phyloP scores from a whole-genome alignment of 2,797 vertebrate species.

The Oryzias sinensis region DNA sequence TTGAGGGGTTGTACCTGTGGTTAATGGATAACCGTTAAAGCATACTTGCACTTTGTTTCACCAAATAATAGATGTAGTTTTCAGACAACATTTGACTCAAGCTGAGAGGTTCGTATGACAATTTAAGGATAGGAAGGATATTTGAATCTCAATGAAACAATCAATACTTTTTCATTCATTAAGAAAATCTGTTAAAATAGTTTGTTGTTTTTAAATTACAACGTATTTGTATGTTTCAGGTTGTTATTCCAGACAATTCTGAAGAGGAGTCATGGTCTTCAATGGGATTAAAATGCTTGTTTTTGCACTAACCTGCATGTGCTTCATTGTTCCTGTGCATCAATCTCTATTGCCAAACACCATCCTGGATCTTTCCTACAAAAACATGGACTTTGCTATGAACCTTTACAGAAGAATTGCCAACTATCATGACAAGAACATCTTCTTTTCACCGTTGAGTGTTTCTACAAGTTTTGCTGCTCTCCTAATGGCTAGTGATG shows the following conservation, averaged over 20 bases:
- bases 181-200: too few relatives aligned
- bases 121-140: neutral
- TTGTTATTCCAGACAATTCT: constrained; percentile 43
- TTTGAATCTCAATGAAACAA: too few relatives aligned
- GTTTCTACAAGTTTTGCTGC: constrained; percentile 79
- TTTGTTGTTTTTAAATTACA: neutral
- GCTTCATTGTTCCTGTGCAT: constrained; percentile 33
- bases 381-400: constrained; percentile 87
- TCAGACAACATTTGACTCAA: constrained; percentile 32
- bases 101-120: constrained; percentile 65
- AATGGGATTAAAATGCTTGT: constrained; percentile 66
- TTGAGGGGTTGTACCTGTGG: constrained; percentile 29
- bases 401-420: constrained; percentile 88
- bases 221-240: constrained; percentile 30
- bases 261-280: constrained; percentile 9
- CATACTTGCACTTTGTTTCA: constrained; percentile 83
- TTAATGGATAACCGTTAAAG: constrained; percentile 78
- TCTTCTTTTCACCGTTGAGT: constrained; percentile 88
- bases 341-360: constrained; percentile 41
- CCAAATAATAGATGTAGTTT: constrained; percentile 68
- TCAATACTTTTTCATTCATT: too few relatives aligned
- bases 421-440: constrained; percentile 82
- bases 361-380: constrained; percentile 78
- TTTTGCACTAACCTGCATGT: constrained; percentile 49
- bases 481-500: constrained; percentile 79